These are phyloP conservation scores for Neosilurus mollespiculum DNA, from an alignment of 2,797 vertebrate genomes.

Conservation along the genomic window DNA sequence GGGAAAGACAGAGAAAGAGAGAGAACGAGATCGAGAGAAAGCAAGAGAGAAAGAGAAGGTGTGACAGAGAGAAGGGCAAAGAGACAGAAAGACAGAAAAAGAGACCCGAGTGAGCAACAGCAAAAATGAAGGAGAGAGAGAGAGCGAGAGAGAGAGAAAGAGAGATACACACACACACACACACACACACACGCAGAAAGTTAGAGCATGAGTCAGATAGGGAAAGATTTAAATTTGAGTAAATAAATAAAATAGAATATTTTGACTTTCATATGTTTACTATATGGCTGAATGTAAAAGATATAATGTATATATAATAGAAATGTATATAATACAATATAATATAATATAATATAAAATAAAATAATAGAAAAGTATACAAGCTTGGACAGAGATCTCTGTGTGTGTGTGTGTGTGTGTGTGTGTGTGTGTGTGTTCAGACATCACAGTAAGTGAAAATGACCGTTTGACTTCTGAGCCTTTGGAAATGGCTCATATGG, in stretches of 20 bases:
- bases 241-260: background rate
- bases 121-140: too few relatives aligned
- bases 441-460: background rate
- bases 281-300: background rate
- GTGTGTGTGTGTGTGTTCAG: background rate
- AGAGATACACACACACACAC: too few relatives aligned
- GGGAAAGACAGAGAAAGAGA: fast-evolving
- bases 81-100: too few relatives aligned
- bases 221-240: background rate
- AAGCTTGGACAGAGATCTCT: background rate
- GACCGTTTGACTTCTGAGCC: background rate
- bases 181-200: too few relatives aligned
- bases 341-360: too few relatives aligned
- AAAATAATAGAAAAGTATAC: too few relatives aligned
- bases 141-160: too few relatives aligned
- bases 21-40: too few relatives aligned
- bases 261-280: background rate
- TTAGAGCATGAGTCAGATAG: too few relatives aligned
- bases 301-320: background rate
- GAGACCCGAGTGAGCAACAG: too few relatives aligned
- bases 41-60: background rate
- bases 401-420: too few relatives aligned
- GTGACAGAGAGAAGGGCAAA: background rate
- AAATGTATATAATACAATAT: too few relatives aligned
- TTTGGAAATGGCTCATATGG: background rate